phyloP scores from a whole-genome alignment of 2,797 vertebrate species.

The Amphiprion clarkii region DNA sequence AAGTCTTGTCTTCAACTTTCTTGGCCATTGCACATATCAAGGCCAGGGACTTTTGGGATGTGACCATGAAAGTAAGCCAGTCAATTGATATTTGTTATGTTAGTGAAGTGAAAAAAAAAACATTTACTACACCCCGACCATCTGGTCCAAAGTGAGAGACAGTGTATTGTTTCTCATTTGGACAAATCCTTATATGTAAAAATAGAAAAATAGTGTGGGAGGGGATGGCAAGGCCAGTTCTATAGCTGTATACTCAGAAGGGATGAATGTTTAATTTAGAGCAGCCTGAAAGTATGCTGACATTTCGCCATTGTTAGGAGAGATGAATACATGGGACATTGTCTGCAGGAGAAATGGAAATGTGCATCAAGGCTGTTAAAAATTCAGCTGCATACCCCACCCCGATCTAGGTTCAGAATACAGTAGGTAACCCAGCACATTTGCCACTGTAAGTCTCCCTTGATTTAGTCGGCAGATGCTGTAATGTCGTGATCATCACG shows the following conservation, averaged over 20 bases:
- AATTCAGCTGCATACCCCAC: conserved; percentile 73
- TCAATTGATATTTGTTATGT: conserved; percentile 47
- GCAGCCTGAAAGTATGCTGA: conserved; percentile 82
- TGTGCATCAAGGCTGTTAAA: conserved; percentile 83
- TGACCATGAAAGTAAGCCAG: conserved; percentile 45
- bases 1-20: conserved; percentile 72
- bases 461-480: conserved; percentile 46
- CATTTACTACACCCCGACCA: conserved; percentile 10
- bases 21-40: conserved; percentile 59
- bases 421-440: conserved; percentile 37
- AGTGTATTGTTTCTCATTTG: conserved; percentile 47
- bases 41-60: conserved; percentile 53
- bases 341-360: conserved; percentile 80
- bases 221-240: conserved; percentile 56
- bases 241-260: conserved; percentile 73
- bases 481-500: conserved; percentile 38
- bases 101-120: conserved; percentile 22
- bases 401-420: conserved; percentile 55
- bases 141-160: conserved; percentile 38
- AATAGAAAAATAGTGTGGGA: conserved; percentile 62
- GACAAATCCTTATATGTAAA: conserved; percentile 42
- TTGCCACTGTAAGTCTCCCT: conserved; percentile 32
- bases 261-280: conserved; percentile 86
- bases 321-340: conserved; percentile 79
- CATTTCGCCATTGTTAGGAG: conserved; percentile 84